Percentiles rank a stretch among this genome's conserved stretches.
Conservation (phyloP, 2,113 vertebrate species). For the Baryphthengus martii region DNA sequence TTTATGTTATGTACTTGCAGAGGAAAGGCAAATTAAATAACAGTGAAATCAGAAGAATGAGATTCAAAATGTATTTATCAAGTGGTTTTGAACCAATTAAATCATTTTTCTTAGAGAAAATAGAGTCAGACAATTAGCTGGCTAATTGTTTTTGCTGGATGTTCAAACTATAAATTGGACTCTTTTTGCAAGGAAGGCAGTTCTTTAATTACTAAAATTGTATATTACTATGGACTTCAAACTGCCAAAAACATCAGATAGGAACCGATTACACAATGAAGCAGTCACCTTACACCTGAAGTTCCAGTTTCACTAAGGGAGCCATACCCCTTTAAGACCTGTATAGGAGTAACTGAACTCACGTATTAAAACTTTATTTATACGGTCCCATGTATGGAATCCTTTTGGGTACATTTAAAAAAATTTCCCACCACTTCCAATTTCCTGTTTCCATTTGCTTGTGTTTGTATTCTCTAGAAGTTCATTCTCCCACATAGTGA, state of each 20-base stretch:
- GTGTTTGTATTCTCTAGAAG: constrained; percentile 40
- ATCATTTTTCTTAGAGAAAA: background rate
- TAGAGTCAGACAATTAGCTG: background rate
- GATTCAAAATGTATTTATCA: background rate
- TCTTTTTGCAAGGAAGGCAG: background rate
- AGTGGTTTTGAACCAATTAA: background rate
- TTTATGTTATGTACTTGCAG: too few relatives aligned
- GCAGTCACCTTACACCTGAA: background rate
- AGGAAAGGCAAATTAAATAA: background rate
- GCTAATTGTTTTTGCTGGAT: background rate
- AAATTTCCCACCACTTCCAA: constrained; percentile 45
- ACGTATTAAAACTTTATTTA: constrained; percentile 30
- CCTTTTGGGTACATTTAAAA: constrained; percentile 29
- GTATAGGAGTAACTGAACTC: background rate
- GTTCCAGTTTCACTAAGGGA: background rate
- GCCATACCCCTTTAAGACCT: background rate
- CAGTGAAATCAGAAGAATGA: background rate
- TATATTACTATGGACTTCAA: background rate
- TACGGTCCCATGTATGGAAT: background rate
- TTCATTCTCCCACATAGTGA: constrained; percentile 54
- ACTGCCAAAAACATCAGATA: background rate
- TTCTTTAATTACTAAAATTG: background rate
- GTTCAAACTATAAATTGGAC: background rate
- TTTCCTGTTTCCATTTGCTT: constrained; percentile 56
- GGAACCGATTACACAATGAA: background rate